phyloP scores from a whole-genome alignment of 64 coral and sea anemone genomes.

The Anthopleura sola region DNA sequence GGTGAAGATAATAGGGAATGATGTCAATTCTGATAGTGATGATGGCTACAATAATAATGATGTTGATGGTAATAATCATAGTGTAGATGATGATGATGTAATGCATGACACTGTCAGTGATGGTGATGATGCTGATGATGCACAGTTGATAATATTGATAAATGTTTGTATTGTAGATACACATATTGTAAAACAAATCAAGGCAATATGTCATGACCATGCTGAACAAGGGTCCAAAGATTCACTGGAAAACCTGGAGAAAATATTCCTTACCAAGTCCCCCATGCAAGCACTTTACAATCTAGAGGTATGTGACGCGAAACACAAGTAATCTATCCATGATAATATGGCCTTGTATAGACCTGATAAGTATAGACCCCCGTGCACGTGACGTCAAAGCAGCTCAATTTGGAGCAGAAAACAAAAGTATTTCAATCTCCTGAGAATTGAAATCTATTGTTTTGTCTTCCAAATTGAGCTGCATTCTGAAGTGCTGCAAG shows the following conservation, averaged over 20 bases:
- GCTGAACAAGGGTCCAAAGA: conserved; percentile 59
- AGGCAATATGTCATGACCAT: conserved; percentile 63
- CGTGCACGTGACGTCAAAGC: too few relatives aligned
- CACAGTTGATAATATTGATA: neutral
- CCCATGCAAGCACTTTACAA: conserved; percentile 87
- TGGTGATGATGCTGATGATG: neutral
- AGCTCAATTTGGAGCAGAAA: too few relatives aligned
- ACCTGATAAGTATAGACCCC: too few relatives aligned
- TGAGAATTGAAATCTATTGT: too few relatives aligned
- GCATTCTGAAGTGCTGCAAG: too few relatives aligned
- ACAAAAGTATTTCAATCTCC: too few relatives aligned
- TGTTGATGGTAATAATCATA: neutral
- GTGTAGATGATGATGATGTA: neutral
- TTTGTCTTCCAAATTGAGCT: too few relatives aligned
- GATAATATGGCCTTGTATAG: too few relatives aligned
- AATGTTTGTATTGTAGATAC: conserved; percentile 24
- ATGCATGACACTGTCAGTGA: neutral
- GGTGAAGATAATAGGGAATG: too few relatives aligned
- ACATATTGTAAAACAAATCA: conserved; percentile 78
- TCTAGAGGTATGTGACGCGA: conserved; percentile 59
- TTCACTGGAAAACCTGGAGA: conserved; percentile 45
- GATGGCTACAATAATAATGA: neutral
- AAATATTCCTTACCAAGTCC: conserved; percentile 76
- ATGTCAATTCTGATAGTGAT: too few relatives aligned
- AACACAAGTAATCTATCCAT: neutral